phyloP scores from a whole-genome alignment of 2,797 vertebrate genomes.

The Acanthiza pusilla region DNA sequence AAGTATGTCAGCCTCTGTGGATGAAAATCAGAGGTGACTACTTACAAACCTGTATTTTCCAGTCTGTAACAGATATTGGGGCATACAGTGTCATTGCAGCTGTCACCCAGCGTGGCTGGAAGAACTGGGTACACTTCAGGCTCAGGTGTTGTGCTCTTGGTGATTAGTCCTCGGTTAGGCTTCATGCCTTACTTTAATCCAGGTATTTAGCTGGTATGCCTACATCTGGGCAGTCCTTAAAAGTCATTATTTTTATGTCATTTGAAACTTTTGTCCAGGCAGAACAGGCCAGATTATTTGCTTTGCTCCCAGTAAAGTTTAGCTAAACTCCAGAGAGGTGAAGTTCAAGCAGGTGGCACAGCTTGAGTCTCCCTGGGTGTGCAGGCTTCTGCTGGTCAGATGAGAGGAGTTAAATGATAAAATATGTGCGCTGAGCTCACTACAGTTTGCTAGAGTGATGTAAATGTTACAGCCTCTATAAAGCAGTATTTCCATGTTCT shows the following conservation, averaged over 20 bases:
- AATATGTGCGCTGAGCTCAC: neutral
- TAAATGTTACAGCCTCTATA: neutral
- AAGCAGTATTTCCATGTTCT: neutral
- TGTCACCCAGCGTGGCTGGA: neutral
- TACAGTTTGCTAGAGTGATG: neutral
- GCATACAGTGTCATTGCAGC: neutral
- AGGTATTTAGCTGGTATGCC: neutral
- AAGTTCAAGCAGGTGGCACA: neutral
- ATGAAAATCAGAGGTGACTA: neutral
- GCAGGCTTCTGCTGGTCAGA: neutral
- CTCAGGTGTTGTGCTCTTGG: neutral
- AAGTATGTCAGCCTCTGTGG: neutral
- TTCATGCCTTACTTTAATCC: neutral
- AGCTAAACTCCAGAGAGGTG: neutral
- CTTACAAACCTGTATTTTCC: neutral
- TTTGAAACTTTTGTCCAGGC: neutral
- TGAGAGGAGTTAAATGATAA: neutral
- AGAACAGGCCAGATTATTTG: neutral
- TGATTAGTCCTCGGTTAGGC: neutral
- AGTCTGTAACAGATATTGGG: neutral
- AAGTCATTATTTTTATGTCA: neutral
- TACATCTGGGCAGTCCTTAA: neutral
- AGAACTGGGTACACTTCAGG: neutral
- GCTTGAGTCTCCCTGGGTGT: neutral
- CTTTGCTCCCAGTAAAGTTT: neutral